phyloP scores from a whole-genome alignment of 2,113 vertebrate genomes.

The Mirza zaza region DNA sequence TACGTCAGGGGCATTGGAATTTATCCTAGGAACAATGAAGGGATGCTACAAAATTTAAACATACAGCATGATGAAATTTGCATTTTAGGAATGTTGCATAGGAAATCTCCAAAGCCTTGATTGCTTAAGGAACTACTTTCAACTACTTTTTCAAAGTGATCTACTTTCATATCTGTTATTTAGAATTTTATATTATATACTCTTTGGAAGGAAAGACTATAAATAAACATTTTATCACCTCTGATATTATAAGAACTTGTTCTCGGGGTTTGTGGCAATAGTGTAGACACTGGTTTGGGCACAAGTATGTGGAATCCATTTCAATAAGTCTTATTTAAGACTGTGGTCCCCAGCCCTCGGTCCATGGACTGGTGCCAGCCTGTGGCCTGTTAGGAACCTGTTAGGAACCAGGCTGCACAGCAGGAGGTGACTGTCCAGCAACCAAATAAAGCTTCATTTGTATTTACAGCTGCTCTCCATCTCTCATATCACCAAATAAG shows the following conservation, averaged over 20 bases:
- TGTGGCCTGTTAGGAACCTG: too few species aligned
- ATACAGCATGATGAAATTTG: neutral
- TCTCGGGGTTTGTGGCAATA: slow-evolving; percentile 57
- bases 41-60: neutral
- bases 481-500: too few species aligned
- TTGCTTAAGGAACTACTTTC: neutral
- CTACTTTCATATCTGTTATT: neutral
- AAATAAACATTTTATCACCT: slow-evolving; percentile 40
- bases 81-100: neutral
- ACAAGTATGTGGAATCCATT: slow-evolving; percentile 53
- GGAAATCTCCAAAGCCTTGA: neutral
- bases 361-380: too few species aligned
- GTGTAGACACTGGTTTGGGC: slow-evolving; percentile 13
- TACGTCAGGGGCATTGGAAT: neutral
- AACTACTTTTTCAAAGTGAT: slow-evolving; percentile 25
- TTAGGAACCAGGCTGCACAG: too few species aligned
- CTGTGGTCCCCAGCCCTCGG: too few species aligned
- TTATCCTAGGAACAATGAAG: neutral
- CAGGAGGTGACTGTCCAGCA: too few species aligned
- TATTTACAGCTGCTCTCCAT: too few species aligned
- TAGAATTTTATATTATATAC: slow-evolving; percentile 15
- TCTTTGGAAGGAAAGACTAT: slow-evolving; percentile 32
- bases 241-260: slow-evolving; percentile 52
- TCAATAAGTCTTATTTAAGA: slow-evolving; percentile 59
- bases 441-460: too few species aligned